Evolutionary conservation across 2,797 vertebrate species (phyloP).

Genomic region (Clarias platycephalus): DNA sequence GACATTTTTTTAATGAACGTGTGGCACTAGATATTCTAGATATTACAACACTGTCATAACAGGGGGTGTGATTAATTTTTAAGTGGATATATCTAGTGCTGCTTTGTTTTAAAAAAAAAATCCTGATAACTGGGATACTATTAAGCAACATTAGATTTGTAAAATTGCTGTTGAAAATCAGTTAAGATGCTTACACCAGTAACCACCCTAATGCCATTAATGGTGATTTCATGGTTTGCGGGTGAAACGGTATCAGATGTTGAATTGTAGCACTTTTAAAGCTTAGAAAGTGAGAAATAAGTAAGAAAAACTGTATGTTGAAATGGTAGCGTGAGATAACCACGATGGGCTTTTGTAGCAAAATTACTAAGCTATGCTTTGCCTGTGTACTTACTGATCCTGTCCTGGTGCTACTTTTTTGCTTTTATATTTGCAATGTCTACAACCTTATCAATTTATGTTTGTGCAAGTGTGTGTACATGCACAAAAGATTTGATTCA

Average conservation of each 20-base stretch:
- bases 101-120: neutral
- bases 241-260: conserved; percentile 13
- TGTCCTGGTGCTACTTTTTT: conserved; percentile 52
- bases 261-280: conserved; percentile 14
- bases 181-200: neutral
- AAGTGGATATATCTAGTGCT: neutral
- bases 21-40: neutral
- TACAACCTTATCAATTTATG: conserved; percentile 1
- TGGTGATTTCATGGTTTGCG: neutral
- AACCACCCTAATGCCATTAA: neutral
- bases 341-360: conserved; percentile 37
- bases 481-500: conserved; percentile 19
- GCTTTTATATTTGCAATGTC: conserved; percentile 32
- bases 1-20: neutral
- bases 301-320: conserved; percentile 1
- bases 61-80: neutral
- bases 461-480: neutral
- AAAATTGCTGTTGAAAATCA: conserved; percentile 5
- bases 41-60: neutral
- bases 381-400: conserved; percentile 43
- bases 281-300: neutral
- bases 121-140: neutral
- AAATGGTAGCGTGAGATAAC: neutral
- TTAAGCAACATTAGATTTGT: neutral
- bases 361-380: conserved; percentile 38